Evolutionary conservation across 2,888 invertebrate genomes (phyloP).

Genomic region (Cephus nigrinus): DNA sequence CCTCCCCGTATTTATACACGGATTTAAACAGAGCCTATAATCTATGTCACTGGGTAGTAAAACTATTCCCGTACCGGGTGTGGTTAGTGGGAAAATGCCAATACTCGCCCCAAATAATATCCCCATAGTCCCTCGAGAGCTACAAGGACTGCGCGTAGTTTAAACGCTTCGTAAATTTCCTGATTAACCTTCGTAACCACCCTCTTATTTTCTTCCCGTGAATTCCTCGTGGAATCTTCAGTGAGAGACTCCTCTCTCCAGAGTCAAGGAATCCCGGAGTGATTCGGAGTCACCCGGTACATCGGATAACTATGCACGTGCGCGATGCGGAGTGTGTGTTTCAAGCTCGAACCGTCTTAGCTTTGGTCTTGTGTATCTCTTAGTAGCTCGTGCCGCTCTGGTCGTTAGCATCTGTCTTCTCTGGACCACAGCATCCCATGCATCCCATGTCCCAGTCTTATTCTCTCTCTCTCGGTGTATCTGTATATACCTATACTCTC

Average conservation of each 20-base stretch:
- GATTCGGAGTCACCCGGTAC: slow-evolving; percentile 35
- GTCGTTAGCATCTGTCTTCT: slow-evolving; percentile 58
- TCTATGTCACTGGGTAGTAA: background rate
- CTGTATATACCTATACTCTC: background rate
- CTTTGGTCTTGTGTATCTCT: slow-evolving; percentile 26
- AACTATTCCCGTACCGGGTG: background rate
- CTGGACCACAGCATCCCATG: slow-evolving; percentile 31
- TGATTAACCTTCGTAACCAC: no score
- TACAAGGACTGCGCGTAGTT: no score
- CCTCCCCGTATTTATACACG: slow-evolving; percentile 19
- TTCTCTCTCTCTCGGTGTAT: slow-evolving; percentile 7
- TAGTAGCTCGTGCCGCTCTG: slow-evolving; percentile 44
- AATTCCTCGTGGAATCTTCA: no score
- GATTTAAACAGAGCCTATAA: slow-evolving; percentile 12
- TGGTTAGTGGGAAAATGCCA: no score
- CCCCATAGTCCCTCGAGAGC: no score
- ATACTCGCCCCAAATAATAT: no score
- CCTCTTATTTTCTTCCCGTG: no score
- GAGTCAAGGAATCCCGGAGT: no score
- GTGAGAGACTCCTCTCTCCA: no score
- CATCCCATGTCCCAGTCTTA: slow-evolving; percentile 11
- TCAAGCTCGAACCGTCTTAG: slow-evolving; percentile 25
- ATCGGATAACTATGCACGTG: slow-evolving; percentile 44
- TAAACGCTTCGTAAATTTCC: no score
- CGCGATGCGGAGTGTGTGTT: slow-evolving; percentile 21